These are phyloP conservation scores for Drosophila mettleri DNA, from an alignment of 2,888 invertebrate species.

Conservation along the genomic window DNA sequence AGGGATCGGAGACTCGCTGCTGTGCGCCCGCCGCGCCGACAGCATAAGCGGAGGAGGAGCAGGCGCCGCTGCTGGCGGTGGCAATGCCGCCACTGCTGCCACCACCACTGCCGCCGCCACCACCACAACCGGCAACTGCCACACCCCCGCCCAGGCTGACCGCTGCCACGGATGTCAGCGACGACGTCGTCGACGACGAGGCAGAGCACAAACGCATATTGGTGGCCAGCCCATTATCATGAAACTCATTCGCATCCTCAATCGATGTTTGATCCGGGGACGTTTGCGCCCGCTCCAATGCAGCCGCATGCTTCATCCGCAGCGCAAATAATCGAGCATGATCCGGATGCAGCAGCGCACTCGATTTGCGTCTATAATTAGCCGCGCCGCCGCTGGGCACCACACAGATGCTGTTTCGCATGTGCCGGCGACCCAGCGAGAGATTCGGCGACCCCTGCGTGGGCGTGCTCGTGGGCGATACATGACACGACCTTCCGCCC, in stretches of 20 bases:
- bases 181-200: slow-evolving; percentile 87
- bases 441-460: slow-evolving; percentile 84
- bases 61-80: slow-evolving; percentile 84
- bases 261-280: slow-evolving; percentile 84
- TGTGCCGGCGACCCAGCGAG: slow-evolving; percentile 78
- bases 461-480: slow-evolving; percentile 83
- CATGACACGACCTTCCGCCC: slow-evolving; percentile 82
- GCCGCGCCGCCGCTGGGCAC: slow-evolving; percentile 53
- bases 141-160: slow-evolving; percentile 83
- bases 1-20: slow-evolving; percentile 85
- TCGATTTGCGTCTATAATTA: slow-evolving; percentile 86
- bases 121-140: slow-evolving; percentile 53
- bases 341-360: slow-evolving; percentile 88
- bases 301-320: slow-evolving; percentile 84
- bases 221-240: slow-evolving; percentile 83
- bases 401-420: slow-evolving; percentile 76
- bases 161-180: slow-evolving; percentile 86
- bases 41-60: slow-evolving; percentile 85
- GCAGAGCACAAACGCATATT: slow-evolving; percentile 85
- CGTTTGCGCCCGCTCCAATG: slow-evolving; percentile 81
- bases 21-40: slow-evolving; percentile 85
- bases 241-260: slow-evolving; percentile 85
- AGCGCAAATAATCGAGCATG: slow-evolving; percentile 88
- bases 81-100: slow-evolving; percentile 84
- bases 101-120: slow-evolving; percentile 41